Evolutionary conservation across 2,113 vertebrate genomes (phyloP), one percentile per base, ranked within the genome.

Genomic region (Pleuronectes platessa): DNA sequence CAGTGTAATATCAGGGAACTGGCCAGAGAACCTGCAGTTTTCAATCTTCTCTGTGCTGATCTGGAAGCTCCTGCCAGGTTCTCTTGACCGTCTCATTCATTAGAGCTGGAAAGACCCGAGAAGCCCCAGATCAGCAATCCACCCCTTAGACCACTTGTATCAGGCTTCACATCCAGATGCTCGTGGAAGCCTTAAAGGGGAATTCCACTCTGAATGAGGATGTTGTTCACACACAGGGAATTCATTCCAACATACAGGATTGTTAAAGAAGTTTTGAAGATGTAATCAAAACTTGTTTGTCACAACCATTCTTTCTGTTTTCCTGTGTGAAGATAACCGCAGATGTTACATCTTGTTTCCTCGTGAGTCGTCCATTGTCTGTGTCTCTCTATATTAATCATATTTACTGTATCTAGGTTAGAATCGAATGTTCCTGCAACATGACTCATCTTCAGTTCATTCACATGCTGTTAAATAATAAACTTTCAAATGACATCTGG

Each of bases 81-180:
- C 37, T 49, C 60, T 86, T 75, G 54, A 70, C 69, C 42, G 1
- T 67, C 70, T 86, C 69, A 31, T 86, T 81, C 81, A 88, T 89
- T 88, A 83, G 61, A 79, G 45, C 71, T 45, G 59, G 60, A 81
- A 71, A 80, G 60, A 31, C 31, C 37, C 1, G 20, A 59, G 20
- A 82, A 81, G 74, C 55, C 77, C 40, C 56, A 9, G 11, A 61
- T 90, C 88, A 88, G 86, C 87, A 82, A 51, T 87, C 64, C 62
- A 64, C 24, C 71, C 77, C 81, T 76, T 26, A 27, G 53, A 67
- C 58, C 54, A 58, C 66, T 75, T 78, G 63, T 42, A 58, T 69
- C 51, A 70, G 27, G 49, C 70, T 59, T 35, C 53, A 61, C 66
- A 76, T 74, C 42, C 24, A 47, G 56, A 77, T 68, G 71, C 49